phyloP scores from a whole-genome alignment of 2,888 invertebrate species.

The Eupithecia pulchellata region DNA sequence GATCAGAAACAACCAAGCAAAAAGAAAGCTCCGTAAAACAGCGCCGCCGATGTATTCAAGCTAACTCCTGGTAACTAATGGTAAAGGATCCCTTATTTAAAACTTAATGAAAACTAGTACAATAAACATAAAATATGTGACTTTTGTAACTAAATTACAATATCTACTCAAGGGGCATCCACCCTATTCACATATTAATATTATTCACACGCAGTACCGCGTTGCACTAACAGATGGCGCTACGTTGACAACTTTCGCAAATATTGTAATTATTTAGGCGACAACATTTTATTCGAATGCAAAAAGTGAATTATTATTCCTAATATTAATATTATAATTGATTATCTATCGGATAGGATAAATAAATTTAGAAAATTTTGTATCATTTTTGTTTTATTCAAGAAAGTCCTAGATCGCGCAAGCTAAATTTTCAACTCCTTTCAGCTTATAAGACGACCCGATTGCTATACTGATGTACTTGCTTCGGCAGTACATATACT shows the following conservation, averaged over 20 bases:
- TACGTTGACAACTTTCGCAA: not conserved
- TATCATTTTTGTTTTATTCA: not conserved
- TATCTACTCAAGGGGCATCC: not conserved
- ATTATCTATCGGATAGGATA: not conserved
- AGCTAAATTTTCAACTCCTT: not conserved
- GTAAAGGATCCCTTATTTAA: no score
- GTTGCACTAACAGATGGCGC: constrained; percentile 3
- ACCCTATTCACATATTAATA: not conserved
- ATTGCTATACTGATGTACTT: constrained; percentile 2
- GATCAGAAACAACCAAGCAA: no score
- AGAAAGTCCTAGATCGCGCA: constrained; percentile 8
- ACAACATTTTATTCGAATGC: constrained; percentile 4
- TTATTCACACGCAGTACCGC: not conserved
- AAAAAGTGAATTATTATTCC: not conserved
- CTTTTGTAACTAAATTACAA: no score
- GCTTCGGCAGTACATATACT: constrained; percentile 19
- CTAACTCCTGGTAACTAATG: no score
- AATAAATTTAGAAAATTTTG: not conserved
- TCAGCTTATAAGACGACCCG: not conserved
- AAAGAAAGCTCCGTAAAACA: no score
- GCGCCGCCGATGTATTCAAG: no score
- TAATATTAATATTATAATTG: not conserved
- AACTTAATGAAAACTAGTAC: no score
- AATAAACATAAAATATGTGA: no score
- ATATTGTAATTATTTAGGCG: not conserved